Base-by-base conservation (phyloP, 2,888 invertebrate species). In the Lucinisca nassula region DNA sequence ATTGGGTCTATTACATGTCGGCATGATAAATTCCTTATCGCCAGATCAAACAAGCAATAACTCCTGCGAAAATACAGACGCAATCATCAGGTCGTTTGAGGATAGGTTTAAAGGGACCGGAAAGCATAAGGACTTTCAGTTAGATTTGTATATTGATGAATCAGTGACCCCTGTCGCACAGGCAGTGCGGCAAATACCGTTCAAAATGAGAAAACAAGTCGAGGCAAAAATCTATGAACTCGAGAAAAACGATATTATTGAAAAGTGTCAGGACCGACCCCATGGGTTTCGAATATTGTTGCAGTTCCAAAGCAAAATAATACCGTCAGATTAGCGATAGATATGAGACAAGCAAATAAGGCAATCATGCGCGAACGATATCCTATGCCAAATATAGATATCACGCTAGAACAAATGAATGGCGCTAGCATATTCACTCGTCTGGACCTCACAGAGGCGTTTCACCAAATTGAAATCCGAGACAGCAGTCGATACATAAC, bases 311-410 rank as follows among this genome's bases (percentile, higher is more conserved):
- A 91, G 24, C 55, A 75, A 6, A 76, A 89, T 37, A 80, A 79
- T 4, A 89, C 90, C 37, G 79, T 91, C 17, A 27, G 92, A 40
- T 8, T 92, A 0, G 87, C 88, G 49, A 84, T 91, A 1, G 90
- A 91, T 35, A 90, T 90, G 92, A 38, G 89, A 27, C 67, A 55
- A 51, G 87, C 91, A 6, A 91, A 91, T 70, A 14, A 76, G n/a
- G 90, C 91, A 24, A 80, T 91, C n/a, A 45, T 74, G 12, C 37
- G 88, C 1, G 87, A 88, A 55, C 67, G 84, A 30, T 79, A 79
- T 24, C 86, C 83, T 14, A 78, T 87, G 55, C 85, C 88, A 35
- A 88, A 85, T 14, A 83, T 84, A 14, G 90, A 78, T 24, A 73
- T 78, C 24, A 72, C 61, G 0, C n/a, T 83, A 27, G n/a, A 83